Evolutionary conservation across 2,888 invertebrate species (phyloP).

Genomic region (Barypeithes pellucidus): DNA sequence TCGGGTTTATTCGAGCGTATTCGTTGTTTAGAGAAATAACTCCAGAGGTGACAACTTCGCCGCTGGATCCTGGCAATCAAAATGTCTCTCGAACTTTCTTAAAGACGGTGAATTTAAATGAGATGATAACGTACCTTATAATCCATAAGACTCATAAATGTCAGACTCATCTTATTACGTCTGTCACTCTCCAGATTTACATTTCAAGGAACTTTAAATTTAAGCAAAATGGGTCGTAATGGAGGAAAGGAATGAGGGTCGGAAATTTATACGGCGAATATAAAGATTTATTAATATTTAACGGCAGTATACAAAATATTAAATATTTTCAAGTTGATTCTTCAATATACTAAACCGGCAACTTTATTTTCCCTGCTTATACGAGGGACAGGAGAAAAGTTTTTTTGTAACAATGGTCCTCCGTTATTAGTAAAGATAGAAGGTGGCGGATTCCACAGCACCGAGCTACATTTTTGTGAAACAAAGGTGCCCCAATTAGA

Average conservation of each 20-base stretch:
- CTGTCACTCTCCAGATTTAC: slow-evolving; percentile 23
- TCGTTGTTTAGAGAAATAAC: too few relatives aligned
- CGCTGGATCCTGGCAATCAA: slow-evolving; percentile 5
- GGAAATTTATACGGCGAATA: slow-evolving; percentile 12
- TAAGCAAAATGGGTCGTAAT: slow-evolving; percentile 6
- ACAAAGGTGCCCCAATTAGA: too few relatives aligned
- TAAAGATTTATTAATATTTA: slow-evolving; percentile 12
- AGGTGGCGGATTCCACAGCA: too few relatives aligned
- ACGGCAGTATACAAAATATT: slow-evolving; percentile 8
- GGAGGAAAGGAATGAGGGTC: slow-evolving; percentile 12
- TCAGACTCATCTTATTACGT: slow-evolving; percentile 27
- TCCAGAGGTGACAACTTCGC: too few relatives aligned
- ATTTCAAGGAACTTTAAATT: slow-evolving; percentile 19
- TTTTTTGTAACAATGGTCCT: too few relatives aligned
- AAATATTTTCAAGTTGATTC: too few relatives aligned
- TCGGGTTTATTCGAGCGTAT: too few relatives aligned
- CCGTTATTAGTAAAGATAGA: too few relatives aligned
- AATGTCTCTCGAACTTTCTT: slow-evolving; percentile 8
- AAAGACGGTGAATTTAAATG: slow-evolving; percentile 27
- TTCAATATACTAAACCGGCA: too few relatives aligned
- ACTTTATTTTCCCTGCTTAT: too few relatives aligned
- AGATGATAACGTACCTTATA: slow-evolving; percentile 18
- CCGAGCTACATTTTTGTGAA: too few relatives aligned
- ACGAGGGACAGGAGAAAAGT: too few relatives aligned
- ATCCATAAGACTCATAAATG: slow-evolving; percentile 24